Percentiles rank a stretch among this genome's conserved stretches.
Evolutionary conservation across 1,140 invertebrate genomes (phyloP).

Genomic region (Belonocnema kinseyi): DNA sequence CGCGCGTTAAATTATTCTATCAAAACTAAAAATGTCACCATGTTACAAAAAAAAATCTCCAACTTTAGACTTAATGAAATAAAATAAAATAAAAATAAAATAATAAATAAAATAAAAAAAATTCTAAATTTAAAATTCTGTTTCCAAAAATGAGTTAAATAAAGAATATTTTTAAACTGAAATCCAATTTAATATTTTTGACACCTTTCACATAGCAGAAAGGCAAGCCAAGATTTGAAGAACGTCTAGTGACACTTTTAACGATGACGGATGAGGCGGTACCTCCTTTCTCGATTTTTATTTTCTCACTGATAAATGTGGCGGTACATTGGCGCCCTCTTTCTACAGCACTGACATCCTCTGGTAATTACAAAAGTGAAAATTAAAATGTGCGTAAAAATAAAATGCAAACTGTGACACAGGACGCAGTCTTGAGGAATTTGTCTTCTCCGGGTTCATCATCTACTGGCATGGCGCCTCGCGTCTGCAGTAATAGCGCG

Average conservation of each 20-base stretch:
- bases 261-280: conserved; percentile 14
- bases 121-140: background rate
- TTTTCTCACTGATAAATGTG: conserved; percentile 24
- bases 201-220: no score
- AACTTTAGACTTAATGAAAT: no score
- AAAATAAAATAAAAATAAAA: no score
- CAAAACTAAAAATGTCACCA: no score
- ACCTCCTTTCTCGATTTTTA: background rate
- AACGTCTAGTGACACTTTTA: background rate
- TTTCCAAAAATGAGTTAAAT: no score
- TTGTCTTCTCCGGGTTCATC: conserved; percentile 62
- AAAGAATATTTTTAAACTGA: no score
- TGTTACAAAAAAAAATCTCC: no score
- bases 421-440: conserved; percentile 52
- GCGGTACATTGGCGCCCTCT: background rate
- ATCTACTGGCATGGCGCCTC: conserved; percentile 61
- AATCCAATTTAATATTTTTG: no score
- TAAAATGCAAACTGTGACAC: conserved; percentile 53
- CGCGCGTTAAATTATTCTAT: no score
- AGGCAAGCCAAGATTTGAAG: background rate
- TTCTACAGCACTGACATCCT: background rate
- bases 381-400: conserved; percentile 40
- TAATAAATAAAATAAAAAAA: no score
- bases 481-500: conserved; percentile 51
- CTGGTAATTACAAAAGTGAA: conserved; percentile 56